These are phyloP conservation scores for Nycteola revayana DNA, from an alignment of 2,888 invertebrate genomes.

Conservation along the genomic window DNA sequence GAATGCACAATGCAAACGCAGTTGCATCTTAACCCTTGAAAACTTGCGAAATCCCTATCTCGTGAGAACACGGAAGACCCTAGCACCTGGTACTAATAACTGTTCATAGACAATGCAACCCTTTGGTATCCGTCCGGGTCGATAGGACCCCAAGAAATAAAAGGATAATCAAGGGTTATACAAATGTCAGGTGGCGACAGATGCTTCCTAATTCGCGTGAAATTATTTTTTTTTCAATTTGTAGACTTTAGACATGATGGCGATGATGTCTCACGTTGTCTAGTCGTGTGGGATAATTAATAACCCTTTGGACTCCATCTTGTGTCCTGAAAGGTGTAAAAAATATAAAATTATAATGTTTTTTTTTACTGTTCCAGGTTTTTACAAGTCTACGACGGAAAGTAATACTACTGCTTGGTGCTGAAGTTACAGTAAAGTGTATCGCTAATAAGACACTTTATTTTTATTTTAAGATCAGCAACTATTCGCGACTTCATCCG, in stretches of 20 bases:
- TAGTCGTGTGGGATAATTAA: slow-evolving; percentile 76
- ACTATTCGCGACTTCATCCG: too few species aligned
- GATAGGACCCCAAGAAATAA: slow-evolving; percentile 49
- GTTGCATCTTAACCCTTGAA: slow-evolving; percentile 51
- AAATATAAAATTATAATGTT: too few species aligned
- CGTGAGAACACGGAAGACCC: slow-evolving; percentile 71
- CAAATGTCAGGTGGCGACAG: slow-evolving; percentile 71
- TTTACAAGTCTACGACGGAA: too few species aligned
- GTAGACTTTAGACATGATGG: slow-evolving; percentile 38
- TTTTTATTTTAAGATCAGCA: too few species aligned
- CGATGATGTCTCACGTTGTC: slow-evolving; percentile 60
- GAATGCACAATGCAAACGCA: slow-evolving; percentile 41
- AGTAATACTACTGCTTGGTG: too few species aligned
- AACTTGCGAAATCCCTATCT: slow-evolving; percentile 50
- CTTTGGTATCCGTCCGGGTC: slow-evolving; percentile 64
- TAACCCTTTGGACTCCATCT: slow-evolving; percentile 31
- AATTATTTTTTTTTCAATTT: slow-evolving; percentile 64
- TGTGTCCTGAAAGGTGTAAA: too few species aligned
- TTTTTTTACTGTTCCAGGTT: too few species aligned
- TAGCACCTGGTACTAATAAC: slow-evolving; percentile 73
- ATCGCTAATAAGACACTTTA: too few species aligned
- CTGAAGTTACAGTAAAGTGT: too few species aligned
- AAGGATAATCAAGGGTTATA: slow-evolving; percentile 66
- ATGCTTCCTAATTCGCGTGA: slow-evolving; percentile 76
- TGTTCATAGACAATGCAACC: slow-evolving; percentile 66